Evolutionary conservation across 2,888 invertebrate genomes (phyloP).

Genomic region (Pseudococcus viburni): DNA sequence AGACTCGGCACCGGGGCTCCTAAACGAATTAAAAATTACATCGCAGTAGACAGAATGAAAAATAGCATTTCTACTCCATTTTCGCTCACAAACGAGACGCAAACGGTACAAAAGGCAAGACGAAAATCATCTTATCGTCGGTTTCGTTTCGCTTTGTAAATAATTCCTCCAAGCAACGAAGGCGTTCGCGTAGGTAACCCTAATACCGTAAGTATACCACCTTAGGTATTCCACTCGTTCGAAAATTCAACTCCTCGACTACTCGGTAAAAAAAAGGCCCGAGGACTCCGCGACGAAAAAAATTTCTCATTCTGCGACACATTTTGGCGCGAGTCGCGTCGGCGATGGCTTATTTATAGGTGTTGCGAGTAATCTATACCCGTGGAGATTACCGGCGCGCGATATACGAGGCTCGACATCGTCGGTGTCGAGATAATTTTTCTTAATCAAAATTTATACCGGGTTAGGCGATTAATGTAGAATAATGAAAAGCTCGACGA

Average conservation of each 20-base stretch:
- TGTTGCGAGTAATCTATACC: constrained; percentile 35
- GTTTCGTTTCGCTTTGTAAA: constrained; percentile 10
- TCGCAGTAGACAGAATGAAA: constrained; percentile 27
- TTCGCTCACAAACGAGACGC: background rate
- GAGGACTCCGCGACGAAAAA: background rate
- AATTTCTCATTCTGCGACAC: constrained; percentile 27
- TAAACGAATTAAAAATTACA: constrained; percentile 35
- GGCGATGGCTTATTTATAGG: constrained; percentile 39
- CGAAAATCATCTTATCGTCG: background rate
- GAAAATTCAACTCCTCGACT: background rate
- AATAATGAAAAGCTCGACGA: constrained; percentile 23
- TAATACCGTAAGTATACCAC: background rate
- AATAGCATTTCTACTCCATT: background rate
- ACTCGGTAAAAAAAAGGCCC: background rate
- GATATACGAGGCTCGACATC: constrained; percentile 16
- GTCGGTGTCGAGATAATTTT: constrained; percentile 36
- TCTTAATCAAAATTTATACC: constrained; percentile 43
- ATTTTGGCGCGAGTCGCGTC: background rate
- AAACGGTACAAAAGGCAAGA: background rate
- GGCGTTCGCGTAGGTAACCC: background rate
- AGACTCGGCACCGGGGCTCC: background rate
- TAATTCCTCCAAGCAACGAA: background rate
- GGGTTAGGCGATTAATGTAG: constrained; percentile 32
- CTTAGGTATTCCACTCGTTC: background rate
- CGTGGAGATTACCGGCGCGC: constrained; percentile 7